These are phyloP conservation scores for Haliclona indistincta DNA, from an alignment of 37 sponge, comb jelly and placozoan species.

Conservation along the genomic window DNA sequence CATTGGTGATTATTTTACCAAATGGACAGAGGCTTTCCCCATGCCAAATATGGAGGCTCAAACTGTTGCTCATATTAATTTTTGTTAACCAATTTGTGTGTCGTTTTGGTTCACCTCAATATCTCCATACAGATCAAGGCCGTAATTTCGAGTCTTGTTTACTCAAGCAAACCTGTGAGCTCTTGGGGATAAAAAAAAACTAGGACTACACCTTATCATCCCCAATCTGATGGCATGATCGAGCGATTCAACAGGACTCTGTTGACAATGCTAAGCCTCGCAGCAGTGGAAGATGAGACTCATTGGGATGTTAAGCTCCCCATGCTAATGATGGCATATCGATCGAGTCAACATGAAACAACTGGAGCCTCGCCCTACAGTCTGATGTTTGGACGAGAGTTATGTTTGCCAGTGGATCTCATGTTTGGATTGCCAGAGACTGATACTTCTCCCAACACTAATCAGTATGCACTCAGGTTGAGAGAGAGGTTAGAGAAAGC, in stretches of 20 bases:
- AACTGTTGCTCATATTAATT: not conserved
- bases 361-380: not conserved
- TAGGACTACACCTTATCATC: slow-evolving; percentile 7
- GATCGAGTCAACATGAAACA: not conserved
- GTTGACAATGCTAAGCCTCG: slow-evolving; percentile 3
- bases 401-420: slow-evolving; percentile 1
- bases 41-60: slow-evolving; percentile 7
- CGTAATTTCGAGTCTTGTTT: slow-evolving; percentile 1
- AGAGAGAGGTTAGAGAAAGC: slow-evolving; percentile 5
- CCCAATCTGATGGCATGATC: slow-evolving; percentile 18
- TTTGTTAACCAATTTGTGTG: slow-evolving; percentile 6
- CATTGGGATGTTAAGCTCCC: slow-evolving; percentile 7
- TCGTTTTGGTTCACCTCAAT: not conserved
- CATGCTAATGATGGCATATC: not conserved
- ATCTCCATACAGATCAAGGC: slow-evolving; percentile 18
- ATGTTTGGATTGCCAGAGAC: slow-evolving; percentile 5
- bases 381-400: slow-evolving; percentile 17
- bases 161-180: slow-evolving; percentile 6
- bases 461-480: slow-evolving; percentile 24
- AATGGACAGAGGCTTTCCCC: slow-evolving; percentile 10
- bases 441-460: not conserved
- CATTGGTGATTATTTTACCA: slow-evolving; percentile 14
- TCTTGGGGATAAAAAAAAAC: slow-evolving; percentile 3
- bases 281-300: not conserved
- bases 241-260: slow-evolving; percentile 22